A percentile compares a stretch with the other conserved stretches of the same genome.
phyloP scores from a whole-genome alignment of 2,797 vertebrate genomes.

The Eutrigla gurnardus region DNA sequence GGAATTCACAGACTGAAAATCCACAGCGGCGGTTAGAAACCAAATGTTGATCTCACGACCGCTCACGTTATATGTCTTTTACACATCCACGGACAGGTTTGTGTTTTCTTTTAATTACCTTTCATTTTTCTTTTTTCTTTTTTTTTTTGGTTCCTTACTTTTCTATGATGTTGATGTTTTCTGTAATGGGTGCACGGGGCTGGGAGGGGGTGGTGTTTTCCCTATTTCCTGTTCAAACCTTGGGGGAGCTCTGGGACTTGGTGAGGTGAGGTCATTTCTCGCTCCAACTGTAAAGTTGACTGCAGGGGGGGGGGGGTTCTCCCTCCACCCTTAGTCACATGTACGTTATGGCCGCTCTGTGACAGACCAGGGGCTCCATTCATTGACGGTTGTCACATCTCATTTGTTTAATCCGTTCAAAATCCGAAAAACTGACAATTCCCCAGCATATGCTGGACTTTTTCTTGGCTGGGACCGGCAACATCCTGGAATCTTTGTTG shows the following conservation, averaged over 20 bases:
- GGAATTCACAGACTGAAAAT: conserved; percentile 77
- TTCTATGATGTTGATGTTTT: conserved; percentile 44
- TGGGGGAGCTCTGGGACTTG: conserved; percentile 66
- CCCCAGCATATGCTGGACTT: neutral
- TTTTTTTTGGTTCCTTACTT: conserved; percentile 28
- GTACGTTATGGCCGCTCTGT: conserved; percentile 19
- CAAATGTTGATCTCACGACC: conserved; percentile 51
- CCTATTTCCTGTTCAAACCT: conserved; percentile 76
- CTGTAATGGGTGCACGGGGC: conserved; percentile 39
- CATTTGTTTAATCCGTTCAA: neutral
- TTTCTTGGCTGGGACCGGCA: neutral
- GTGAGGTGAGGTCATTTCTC: conserved; percentile 79
- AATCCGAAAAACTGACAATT: neutral
- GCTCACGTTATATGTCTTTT: conserved; percentile 41
- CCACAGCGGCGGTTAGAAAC: conserved; percentile 48
- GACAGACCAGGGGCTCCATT: conserved; percentile 8
- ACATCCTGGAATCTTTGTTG: conserved; percentile 2
- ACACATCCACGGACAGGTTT: conserved; percentile 29
- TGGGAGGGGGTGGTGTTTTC: conserved; percentile 61
- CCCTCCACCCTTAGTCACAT: conserved; percentile 25
- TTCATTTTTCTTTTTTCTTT: no score
- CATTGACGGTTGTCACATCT: neutral
- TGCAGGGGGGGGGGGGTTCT: conserved; percentile 19
- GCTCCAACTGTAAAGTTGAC: conserved; percentile 72
- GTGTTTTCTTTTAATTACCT: neutral